A percentile compares a stretch with the other conserved stretches of the same genome.
These are phyloP conservation scores for Sebastes vulpes DNA, from an alignment of 2,797 vertebrate species.

Conservation along the genomic window DNA sequence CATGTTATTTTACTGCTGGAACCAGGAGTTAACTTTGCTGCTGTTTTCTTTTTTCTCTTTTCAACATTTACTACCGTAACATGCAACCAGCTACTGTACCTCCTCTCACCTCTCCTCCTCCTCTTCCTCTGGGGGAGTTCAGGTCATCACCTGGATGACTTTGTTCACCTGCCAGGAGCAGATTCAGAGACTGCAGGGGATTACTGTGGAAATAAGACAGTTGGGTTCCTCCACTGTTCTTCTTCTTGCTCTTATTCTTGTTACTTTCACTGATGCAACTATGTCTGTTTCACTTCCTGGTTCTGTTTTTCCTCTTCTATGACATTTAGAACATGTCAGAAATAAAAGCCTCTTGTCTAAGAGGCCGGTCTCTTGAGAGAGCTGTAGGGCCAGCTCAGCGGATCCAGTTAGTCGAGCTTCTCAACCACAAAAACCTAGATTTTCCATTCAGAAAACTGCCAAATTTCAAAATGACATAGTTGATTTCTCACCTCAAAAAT, in stretches of 20 bases:
- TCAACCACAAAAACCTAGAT: too few species aligned
- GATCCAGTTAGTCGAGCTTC: too few species aligned
- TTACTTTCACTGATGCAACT: not conserved
- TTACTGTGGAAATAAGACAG: not conserved
- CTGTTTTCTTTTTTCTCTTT: not conserved
- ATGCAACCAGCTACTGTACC: not conserved
- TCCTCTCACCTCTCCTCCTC: not conserved
- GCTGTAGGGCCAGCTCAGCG: too few species aligned
- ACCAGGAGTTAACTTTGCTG: not conserved
- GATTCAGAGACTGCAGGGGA: constrained; percentile 1
- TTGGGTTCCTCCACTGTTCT: not conserved
- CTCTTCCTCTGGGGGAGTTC: not conserved
- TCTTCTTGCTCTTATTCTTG: not conserved
- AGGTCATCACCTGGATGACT: not conserved
- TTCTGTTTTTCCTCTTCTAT: not conserved
- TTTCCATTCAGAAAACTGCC: too few species aligned
- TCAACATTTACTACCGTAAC: not conserved
- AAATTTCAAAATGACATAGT: too few species aligned
- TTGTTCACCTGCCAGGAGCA: constrained; percentile 3
- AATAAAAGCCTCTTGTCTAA: too few species aligned
- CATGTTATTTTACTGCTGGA: not conserved
- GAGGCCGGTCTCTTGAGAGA: too few species aligned
- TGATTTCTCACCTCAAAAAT: too few species aligned
- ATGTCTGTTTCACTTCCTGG: not conserved
- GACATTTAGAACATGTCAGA: not conserved